Percentiles rank a stretch among this genome's conserved stretches.
Conservation (phyloP, 1,140 invertebrate species). For the Hetaerina americana region DNA sequence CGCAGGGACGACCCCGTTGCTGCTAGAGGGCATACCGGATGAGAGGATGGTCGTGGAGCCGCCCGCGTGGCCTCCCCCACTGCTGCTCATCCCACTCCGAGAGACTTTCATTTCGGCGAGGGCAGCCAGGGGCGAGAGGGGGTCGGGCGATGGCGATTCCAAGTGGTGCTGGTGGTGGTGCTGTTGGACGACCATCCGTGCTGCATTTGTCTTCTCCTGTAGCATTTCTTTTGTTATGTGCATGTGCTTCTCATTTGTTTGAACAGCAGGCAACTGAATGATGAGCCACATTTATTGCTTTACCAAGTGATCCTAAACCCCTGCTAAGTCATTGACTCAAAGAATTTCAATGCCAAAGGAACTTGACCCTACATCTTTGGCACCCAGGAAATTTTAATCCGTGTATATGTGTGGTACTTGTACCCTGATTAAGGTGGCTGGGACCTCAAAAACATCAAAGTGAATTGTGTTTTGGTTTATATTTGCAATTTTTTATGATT, state of each 20-base stretch:
- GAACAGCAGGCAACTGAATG: slow-evolving; percentile 5
- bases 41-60: slow-evolving; percentile 23
- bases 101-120: slow-evolving; percentile 1
- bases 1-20: slow-evolving; percentile 40
- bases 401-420: too few relatives aligned
- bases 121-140: slow-evolving; percentile 7
- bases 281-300: slow-evolving; percentile 14
- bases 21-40: slow-evolving; percentile 28
- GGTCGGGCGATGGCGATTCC: slow-evolving; percentile 3
- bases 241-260: background rate
- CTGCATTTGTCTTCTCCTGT: slow-evolving; percentile 46
- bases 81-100: slow-evolving; percentile 10
- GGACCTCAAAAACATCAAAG: too few relatives aligned
- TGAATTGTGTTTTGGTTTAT: too few relatives aligned
- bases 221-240: slow-evolving; percentile 12
- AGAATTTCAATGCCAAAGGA: too few relatives aligned
- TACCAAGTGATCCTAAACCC: too few relatives aligned
- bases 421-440: too few relatives aligned
- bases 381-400: too few relatives aligned
- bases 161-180: slow-evolving; percentile 18
- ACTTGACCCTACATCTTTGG: too few relatives aligned
- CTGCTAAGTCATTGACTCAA: too few relatives aligned
- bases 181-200: slow-evolving; percentile 31
- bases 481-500: too few relatives aligned
- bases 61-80: slow-evolving; percentile 7